These are phyloP conservation scores for Drosophila funebris DNA, from an alignment of 1,140 invertebrate species.

Conservation along the genomic window DNA sequence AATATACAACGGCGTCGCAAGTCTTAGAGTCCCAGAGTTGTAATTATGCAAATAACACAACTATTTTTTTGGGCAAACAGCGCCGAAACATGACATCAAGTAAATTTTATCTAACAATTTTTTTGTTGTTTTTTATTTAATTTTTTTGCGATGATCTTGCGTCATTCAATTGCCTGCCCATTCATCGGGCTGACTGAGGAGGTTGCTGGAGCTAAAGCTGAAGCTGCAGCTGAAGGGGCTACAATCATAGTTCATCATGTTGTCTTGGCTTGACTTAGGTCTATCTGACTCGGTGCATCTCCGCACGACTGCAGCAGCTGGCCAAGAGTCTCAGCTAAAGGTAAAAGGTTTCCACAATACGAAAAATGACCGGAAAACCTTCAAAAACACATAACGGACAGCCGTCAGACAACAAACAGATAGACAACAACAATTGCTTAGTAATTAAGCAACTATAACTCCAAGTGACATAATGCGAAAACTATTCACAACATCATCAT, in stretches of 20 bases:
- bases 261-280: slow-evolving; percentile 14
- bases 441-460: slow-evolving; percentile 43
- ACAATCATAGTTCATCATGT: slow-evolving; percentile 23
- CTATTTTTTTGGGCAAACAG: slow-evolving; percentile 17
- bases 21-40: slow-evolving; percentile 10
- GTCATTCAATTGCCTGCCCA: slow-evolving; percentile 38
- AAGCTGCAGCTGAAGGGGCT: neutral
- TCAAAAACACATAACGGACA: slow-evolving; percentile 43
- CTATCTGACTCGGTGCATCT: slow-evolving; percentile 60
- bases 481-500: slow-evolving; percentile 14
- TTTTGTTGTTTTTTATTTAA: slow-evolving; percentile 3
- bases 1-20: slow-evolving; percentile 9
- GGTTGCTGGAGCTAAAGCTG: neutral
- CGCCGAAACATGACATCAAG: slow-evolving; percentile 32
- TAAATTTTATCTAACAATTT: slow-evolving; percentile 6
- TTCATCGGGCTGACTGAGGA: slow-evolving; percentile 43
- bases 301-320: slow-evolving; percentile 62
- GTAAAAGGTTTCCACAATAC: slow-evolving; percentile 53
- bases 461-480: slow-evolving; percentile 65
- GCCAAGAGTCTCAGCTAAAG: slow-evolving; percentile 14
- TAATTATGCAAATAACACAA: slow-evolving; percentile 69
- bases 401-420: neutral
- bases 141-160: slow-evolving; percentile 36
- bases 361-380: slow-evolving; percentile 41
- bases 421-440: slow-evolving; percentile 26